A percentile compares a stretch with the other conserved stretches of the same genome.
Evolutionary conservation across 1,140 invertebrate species (phyloP).

Genomic region (Pomacea maculata): DNA sequence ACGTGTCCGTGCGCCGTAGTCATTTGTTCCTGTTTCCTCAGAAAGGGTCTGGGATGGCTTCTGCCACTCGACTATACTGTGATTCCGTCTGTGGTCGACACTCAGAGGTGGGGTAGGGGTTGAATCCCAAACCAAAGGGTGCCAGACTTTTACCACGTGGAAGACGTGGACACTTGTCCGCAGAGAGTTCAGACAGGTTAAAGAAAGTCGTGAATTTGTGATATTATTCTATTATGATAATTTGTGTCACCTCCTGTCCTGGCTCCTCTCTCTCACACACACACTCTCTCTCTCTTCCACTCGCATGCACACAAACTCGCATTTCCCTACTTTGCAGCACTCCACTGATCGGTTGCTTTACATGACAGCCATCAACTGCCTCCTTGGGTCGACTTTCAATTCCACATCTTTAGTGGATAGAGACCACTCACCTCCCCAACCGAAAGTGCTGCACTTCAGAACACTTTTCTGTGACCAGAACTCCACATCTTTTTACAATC

Average conservation of each 20-base stretch:
- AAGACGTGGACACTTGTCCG: background rate
- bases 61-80: background rate
- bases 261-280: slow-evolving; percentile 5
- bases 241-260: background rate
- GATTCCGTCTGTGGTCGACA: background rate
- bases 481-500: too few species aligned
- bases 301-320: slow-evolving; percentile 1
- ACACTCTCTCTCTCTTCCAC: slow-evolving; percentile 1
- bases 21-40: background rate
- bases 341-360: too few species aligned
- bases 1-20: background rate
- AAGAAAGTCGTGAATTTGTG: background rate
- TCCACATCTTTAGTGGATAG: too few species aligned
- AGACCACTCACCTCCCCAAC: too few species aligned
- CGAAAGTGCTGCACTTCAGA: too few species aligned
- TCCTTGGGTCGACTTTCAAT: too few species aligned
- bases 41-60: background rate
- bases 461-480: too few species aligned
- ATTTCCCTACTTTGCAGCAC: background rate
- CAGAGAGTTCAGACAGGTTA: background rate
- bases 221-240: background rate
- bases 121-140: background rate
- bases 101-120: background rate
- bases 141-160: background rate
- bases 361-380: too few species aligned